phyloP scores from a whole-genome alignment of 2,888 invertebrate genomes.

The Melinaea menophilus region DNA sequence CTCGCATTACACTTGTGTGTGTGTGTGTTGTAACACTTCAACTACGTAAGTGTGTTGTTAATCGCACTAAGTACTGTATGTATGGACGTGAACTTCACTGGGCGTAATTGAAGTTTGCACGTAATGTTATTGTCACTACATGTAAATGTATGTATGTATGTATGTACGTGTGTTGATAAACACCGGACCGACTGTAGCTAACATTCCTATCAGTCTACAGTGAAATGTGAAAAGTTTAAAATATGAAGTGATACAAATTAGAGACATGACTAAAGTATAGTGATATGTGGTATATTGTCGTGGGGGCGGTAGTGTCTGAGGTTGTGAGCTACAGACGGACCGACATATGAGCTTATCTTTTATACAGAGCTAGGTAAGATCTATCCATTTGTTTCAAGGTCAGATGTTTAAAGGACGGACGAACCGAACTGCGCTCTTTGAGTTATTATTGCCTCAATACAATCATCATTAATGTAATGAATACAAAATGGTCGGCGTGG shows the following conservation, averaged over 20 bases:
- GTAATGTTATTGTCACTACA: constrained; percentile 39
- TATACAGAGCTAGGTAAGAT: constrained; percentile 51
- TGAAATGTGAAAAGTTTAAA: background rate
- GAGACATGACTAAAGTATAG: background rate
- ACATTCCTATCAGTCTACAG: constrained; percentile 14
- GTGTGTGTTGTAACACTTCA: background rate
- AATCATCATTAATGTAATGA: background rate
- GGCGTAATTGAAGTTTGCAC: constrained; percentile 37
- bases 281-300: too few relatives aligned
- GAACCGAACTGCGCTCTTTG: constrained; percentile 51
- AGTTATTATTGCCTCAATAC: constrained; percentile 2
- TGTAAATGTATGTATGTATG: constrained; percentile 1
- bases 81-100: constrained; percentile 41
- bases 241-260: too few relatives aligned
- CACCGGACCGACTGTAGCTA: constrained; percentile 56
- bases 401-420: constrained; percentile 59
- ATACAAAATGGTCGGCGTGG: constrained; percentile 21
- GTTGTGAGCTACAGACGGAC: constrained; percentile 50
- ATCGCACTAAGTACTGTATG: background rate
- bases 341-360: constrained; percentile 67
- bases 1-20: constrained; percentile 22
- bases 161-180: constrained; percentile 46
- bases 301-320: constrained; percentile 18
- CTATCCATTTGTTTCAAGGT: constrained; percentile 52
- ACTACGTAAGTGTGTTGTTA: background rate